These are phyloP conservation scores for Drosophila aff. DNA, from an alignment of 1,140 invertebrate species.

Conservation along the genomic window DNA sequence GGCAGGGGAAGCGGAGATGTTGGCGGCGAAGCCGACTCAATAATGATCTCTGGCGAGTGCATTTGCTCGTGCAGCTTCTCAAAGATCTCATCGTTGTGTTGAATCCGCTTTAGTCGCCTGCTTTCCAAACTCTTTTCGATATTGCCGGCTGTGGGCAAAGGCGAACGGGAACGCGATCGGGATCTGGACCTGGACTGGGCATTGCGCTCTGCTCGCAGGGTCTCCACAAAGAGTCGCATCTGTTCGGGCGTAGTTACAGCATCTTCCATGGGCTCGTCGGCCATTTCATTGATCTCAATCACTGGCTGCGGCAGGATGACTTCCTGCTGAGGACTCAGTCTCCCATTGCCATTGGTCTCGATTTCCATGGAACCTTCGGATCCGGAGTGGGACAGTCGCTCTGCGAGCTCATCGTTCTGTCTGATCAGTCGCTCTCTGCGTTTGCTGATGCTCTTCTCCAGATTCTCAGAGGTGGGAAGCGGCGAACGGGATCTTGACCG, in stretches of 20 bases:
- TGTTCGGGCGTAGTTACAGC: conserved; percentile 34
- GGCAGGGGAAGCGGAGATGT: conserved; percentile 20
- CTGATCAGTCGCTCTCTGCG: conserved; percentile 54
- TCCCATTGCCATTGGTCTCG: conserved; percentile 28
- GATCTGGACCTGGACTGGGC: conserved; percentile 44
- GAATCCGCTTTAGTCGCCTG: conserved; percentile 58
- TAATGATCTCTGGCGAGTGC: conserved; percentile 13
- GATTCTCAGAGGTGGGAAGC: conserved; percentile 54
- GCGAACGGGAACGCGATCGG: conserved; percentile 67
- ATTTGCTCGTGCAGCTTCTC: conserved; percentile 56
- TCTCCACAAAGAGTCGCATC: conserved; percentile 63
- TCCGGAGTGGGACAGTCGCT: conserved; percentile 37
- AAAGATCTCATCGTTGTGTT: conserved; percentile 71
- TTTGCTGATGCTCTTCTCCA: conserved; percentile 56
- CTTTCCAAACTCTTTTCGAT: conserved; percentile 65
- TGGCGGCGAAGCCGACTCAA: conserved; percentile 3
- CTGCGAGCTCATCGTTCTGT: conserved; percentile 63
- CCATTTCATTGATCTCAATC: conserved; percentile 59
- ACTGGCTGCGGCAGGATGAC: conserved; percentile 48
- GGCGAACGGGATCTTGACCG: conserved; percentile 61
- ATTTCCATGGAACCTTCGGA: conserved; percentile 35
- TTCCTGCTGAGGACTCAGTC: background rate
- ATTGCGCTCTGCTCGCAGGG: conserved; percentile 49
- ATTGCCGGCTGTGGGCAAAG: conserved; percentile 71
- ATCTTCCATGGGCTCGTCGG: conserved; percentile 34